Conservation (phyloP, 2,797 vertebrate species). For the Alectoris magna region DNA sequence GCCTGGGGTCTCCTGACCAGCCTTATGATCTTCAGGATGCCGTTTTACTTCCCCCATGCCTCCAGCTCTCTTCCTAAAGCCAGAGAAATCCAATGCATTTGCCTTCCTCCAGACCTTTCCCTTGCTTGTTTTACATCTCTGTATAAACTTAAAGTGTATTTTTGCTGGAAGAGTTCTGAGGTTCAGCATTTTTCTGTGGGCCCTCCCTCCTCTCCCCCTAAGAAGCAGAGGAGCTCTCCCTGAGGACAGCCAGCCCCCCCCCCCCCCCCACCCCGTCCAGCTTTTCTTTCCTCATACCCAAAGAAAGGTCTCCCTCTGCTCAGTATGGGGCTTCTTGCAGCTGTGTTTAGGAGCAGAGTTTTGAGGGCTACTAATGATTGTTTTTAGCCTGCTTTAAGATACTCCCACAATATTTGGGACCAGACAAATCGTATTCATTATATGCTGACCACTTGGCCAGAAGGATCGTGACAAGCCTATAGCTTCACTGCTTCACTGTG, state of each 20-base stretch:
- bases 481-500: not conserved
- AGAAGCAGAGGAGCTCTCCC: not conserved
- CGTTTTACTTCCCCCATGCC: not conserved
- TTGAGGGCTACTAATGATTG: not conserved
- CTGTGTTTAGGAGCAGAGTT: not conserved
- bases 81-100: not conserved
- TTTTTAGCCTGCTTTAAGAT: not conserved
- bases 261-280: not conserved
- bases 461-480: not conserved
- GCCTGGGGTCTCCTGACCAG: not conserved
- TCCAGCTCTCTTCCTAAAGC: not conserved
- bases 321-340: not conserved
- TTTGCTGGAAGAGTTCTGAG: not conserved
- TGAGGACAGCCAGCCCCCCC: not conserved
- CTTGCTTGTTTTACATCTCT: not conserved
- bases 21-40: not conserved
- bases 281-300: not conserved
- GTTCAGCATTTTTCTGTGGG: not conserved
- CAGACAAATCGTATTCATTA: not conserved
- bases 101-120: not conserved
- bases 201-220: not conserved
- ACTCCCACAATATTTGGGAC: not conserved
- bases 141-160: not conserved
- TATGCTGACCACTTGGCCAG: not conserved
- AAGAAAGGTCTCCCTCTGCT: not conserved